A percentile compares a stretch with the other conserved stretches of the same genome.
These are phyloP conservation scores for Subanguina moxae DNA, from an alignment of 1,140 invertebrate species.

Conservation along the genomic window DNA sequence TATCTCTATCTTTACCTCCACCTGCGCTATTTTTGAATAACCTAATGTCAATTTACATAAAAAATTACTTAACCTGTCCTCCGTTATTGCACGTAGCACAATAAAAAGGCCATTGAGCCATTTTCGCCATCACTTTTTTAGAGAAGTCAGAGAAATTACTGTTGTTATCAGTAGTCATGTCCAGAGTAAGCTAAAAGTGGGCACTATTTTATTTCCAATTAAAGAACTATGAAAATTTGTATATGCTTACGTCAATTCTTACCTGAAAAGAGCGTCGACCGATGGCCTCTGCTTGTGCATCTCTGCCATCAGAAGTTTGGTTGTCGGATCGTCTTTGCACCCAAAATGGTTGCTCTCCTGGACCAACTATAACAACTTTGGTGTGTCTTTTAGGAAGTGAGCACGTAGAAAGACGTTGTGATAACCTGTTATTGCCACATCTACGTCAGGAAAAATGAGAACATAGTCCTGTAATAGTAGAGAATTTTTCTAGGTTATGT, in stretches of 20 bases:
- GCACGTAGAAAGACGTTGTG: no score
- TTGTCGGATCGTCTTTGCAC: background rate
- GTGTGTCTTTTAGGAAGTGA: no score
- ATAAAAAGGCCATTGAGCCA: conserved; percentile 40
- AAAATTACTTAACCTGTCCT: background rate
- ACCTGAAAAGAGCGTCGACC: conserved; percentile 28
- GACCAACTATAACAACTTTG: background rate
- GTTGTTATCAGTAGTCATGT: conserved; percentile 12
- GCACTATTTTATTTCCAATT: no score
- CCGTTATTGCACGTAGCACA: conserved; percentile 28
- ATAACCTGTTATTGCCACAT: background rate
- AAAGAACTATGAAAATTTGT: no score
- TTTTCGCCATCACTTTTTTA: conserved; percentile 22
- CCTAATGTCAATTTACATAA: background rate
- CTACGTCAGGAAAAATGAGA: background rate
- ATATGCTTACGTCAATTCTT: background rate
- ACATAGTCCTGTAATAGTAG: background rate
- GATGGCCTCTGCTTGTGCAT: conserved; percentile 33
- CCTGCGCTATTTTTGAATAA: background rate
- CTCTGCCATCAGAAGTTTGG: conserved; percentile 20
- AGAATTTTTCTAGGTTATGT: no score
- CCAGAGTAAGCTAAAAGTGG: conserved; percentile 12
- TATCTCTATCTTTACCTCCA: background rate
- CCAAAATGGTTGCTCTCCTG: background rate
- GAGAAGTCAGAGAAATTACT: conserved; percentile 18